These are phyloP conservation scores for Adelognathus sp. DNA, from an alignment of 2,888 invertebrate genomes.

Conservation along the genomic window DNA sequence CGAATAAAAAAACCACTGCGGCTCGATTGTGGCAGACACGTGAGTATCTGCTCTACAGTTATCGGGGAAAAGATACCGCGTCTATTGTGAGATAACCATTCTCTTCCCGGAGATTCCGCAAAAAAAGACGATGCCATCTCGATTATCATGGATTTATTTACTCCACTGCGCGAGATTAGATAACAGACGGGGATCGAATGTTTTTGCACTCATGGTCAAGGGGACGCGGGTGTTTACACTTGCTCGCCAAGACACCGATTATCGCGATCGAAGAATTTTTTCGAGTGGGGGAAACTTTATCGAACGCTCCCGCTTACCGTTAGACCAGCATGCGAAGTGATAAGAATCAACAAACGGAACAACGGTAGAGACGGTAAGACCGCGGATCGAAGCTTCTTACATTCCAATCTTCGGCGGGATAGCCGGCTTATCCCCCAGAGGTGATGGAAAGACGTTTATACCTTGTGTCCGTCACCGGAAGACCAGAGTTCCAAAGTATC, in stretches of 20 bases:
- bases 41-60: background rate
- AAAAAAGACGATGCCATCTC: background rate
- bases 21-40: background rate
- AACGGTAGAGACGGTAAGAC: background rate
- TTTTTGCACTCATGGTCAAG: background rate
- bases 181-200: background rate
- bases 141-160: background rate
- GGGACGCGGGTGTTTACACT: background rate
- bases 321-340: background rate
- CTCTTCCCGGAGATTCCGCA: background rate
- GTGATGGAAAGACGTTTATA: conserved; percentile 43
- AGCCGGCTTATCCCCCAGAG: conserved; percentile 2
- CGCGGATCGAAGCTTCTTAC: conserved; percentile 3
- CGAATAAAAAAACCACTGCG: background rate
- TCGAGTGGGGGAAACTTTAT: background rate
- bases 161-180: background rate
- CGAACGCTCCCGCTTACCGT: background rate
- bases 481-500: background rate
- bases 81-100: background rate
- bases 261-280: background rate
- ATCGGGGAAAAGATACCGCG: background rate
- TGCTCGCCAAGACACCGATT: background rate
- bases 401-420: conserved; percentile 26
- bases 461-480: conserved; percentile 37
- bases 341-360: conserved; percentile 18